phyloP scores from a whole-genome alignment of 2,113 vertebrate genomes.

The Neogale vison region DNA sequence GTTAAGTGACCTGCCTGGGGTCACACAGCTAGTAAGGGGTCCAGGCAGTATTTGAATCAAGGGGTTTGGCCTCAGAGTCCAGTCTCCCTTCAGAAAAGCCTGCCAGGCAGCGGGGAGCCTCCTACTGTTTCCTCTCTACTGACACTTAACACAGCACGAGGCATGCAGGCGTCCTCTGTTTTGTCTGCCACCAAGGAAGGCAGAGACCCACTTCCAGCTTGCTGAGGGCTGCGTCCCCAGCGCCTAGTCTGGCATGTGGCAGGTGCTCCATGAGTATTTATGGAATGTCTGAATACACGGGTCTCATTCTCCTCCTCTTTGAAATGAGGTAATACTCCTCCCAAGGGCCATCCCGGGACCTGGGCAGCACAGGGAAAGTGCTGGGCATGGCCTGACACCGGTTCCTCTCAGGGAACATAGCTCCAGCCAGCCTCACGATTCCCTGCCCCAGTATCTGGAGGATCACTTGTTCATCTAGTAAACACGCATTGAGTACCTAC shows the following conservation, averaged over 20 bases:
- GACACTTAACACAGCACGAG: background rate
- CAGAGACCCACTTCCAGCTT: background rate
- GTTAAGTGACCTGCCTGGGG: background rate
- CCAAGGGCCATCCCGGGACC: background rate
- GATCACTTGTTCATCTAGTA: background rate
- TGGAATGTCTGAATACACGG: background rate
- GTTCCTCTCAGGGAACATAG: background rate
- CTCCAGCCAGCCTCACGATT: background rate
- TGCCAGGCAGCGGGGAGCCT: background rate
- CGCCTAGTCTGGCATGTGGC: background rate
- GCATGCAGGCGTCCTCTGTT: background rate
- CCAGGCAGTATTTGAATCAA: background rate
- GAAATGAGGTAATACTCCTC: background rate
- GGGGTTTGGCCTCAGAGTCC: background rate
- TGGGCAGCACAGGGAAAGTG: rapidly evolving
- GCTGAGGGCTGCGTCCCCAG: background rate
- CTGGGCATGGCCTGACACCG: rapidly evolving
- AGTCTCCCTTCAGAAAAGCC: background rate
- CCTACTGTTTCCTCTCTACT: background rate
- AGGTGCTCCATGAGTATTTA: background rate
- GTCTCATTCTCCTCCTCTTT: background rate
- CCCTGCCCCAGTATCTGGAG: background rate
- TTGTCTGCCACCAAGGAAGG: background rate
- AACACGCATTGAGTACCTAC: background rate
- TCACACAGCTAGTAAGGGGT: background rate